Base-by-base conservation (phyloP, 2,888 invertebrate genomes). In the Clanis bilineata region DNA sequence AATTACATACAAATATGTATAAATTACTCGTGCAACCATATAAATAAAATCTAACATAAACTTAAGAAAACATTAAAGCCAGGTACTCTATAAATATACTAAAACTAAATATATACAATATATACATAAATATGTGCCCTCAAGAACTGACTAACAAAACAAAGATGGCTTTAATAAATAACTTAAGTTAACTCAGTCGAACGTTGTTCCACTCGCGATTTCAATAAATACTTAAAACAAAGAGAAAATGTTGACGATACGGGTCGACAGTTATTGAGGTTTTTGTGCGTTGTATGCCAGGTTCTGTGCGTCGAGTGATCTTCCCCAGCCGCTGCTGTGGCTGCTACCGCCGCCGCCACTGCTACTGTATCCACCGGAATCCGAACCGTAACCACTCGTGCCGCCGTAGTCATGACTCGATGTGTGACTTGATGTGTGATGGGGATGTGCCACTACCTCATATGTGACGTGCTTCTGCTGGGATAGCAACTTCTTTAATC, bases 401-500 rank as follows among this genome's bases (percentile, higher is more conserved):
- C 94, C 94, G 39, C 93, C 93, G 43, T 82, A 82, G 21, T 94
- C 94, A 32, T 96, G 96, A 73, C 95, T 94, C 67, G 96, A 95
- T 60, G 94, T 94, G 62, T 95, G 94, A 64, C 95, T 94, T 67
- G 94, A 93, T 63, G 94, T 93, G 82, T 96, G 96, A 75, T 96
- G 96, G 58, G 97, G 96, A 83, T 97, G 97, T 0, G 96, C 95
- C 0, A 97, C 96, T 38, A 97, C 97, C 81, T 97, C 97, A 79
- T 97, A 97, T 3, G 97, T 97, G 66, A 97, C 97, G 78, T 96
- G 96, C 80, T 97, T 97, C 86, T 96, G 95, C 77, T 95, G 95
- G 1, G 95, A 95, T 68, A 97, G 86, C 57, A 97, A 90, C 82
- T 97, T 97, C 93, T 97, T 97, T 82, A 97, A 86, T 2, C 97